Conservation (phyloP, 2,888 invertebrate genomes). For the Tetragonula carbonaria region DNA sequence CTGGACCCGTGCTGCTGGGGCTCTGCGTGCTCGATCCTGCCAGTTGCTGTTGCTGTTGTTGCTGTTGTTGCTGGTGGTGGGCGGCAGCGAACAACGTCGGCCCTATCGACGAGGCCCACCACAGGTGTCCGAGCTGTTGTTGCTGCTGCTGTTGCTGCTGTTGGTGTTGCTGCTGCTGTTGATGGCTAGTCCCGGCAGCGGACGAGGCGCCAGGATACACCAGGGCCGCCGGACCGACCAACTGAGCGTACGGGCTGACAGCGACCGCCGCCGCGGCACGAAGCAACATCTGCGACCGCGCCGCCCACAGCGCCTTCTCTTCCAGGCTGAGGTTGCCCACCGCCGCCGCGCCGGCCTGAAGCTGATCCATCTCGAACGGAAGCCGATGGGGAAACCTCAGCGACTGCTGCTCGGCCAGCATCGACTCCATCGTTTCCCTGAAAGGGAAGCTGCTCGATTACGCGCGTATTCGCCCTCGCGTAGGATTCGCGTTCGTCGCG, state of each 20-base stretch:
- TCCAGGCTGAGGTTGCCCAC: conserved; percentile 90
- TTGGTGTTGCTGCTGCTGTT: conserved; percentile 71
- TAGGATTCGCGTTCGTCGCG: not conserved
- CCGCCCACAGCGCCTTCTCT: conserved; percentile 91
- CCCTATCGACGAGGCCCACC: conserved; percentile 82
- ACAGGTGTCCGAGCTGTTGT: conserved; percentile 77
- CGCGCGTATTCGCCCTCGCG: conserved; percentile 65
- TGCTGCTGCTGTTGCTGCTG: conserved; percentile 75
- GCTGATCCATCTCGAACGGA: conserved; percentile 88
- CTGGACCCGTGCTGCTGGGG: conserved; percentile 72
- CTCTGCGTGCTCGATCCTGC: conserved; percentile 84
- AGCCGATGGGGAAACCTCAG: conserved; percentile 91
- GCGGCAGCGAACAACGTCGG: conserved; percentile 85
- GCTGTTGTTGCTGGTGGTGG: conserved; percentile 85
- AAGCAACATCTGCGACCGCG: conserved; percentile 90
- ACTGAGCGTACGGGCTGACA: conserved; percentile 85
- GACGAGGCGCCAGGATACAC: conserved; percentile 84
- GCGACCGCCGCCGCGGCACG: conserved; percentile 88
- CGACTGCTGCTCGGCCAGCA: conserved; percentile 94
- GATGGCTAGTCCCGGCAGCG: conserved; percentile 75
- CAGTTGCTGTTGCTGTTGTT: conserved; percentile 87
- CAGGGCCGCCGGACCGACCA: conserved; percentile 81
- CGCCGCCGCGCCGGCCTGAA: conserved; percentile 82
- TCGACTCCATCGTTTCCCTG: conserved; percentile 96
- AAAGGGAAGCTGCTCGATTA: conserved; percentile 83